Percentiles rank a stretch among this genome's conserved stretches.
Evolutionary conservation across 35 echinoderm and acorn worm genomes (phyloP).

Genomic region (Stichopus chloronotus): DNA sequence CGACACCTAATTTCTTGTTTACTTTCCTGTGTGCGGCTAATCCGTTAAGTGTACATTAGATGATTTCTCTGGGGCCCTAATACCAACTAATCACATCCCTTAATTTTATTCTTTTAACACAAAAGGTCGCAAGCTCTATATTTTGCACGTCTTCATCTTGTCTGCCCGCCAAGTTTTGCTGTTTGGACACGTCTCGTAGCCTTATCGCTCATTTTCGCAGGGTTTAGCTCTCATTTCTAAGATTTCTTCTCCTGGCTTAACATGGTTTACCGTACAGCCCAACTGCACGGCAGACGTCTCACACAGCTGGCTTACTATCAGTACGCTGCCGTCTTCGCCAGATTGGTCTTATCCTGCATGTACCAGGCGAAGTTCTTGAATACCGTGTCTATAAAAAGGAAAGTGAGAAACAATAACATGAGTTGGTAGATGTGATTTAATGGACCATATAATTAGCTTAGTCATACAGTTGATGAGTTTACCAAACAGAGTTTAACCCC

Average conservation of each 20-base stretch:
- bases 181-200: too few relatives aligned
- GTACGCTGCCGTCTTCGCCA: too few relatives aligned
- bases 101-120: background rate
- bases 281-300: too few relatives aligned
- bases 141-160: background rate
- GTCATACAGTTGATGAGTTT: background rate
- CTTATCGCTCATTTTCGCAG: too few relatives aligned
- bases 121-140: background rate
- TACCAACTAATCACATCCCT: constrained; percentile 10
- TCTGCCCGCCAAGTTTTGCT: background rate
- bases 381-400: too few relatives aligned
- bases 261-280: too few relatives aligned
- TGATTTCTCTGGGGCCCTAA: constrained; percentile 35
- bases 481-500: background rate
- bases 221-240: too few relatives aligned
- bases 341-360: too few relatives aligned
- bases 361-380: too few relatives aligned
- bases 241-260: too few relatives aligned
- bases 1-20: constrained; percentile 1
- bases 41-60: constrained; percentile 40
- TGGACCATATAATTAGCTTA: background rate
- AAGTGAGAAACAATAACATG: too few relatives aligned
- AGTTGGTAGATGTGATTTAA: background rate
- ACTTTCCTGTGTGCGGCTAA: background rate
- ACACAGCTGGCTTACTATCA: too few relatives aligned